phyloP scores from a whole-genome alignment of 2,113 vertebrate genomes.

The Xenotilapia longispinis region DNA sequence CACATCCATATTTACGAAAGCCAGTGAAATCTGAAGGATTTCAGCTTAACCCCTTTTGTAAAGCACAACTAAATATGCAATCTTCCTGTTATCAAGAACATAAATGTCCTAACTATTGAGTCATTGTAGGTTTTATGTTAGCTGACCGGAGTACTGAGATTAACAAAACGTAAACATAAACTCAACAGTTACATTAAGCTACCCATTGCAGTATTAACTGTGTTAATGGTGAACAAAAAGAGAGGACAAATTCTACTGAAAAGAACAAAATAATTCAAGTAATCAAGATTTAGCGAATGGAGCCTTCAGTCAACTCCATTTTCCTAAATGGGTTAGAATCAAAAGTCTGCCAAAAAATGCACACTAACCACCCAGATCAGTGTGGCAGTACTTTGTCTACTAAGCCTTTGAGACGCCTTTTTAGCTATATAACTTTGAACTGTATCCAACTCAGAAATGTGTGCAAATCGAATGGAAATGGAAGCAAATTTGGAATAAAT shows the following conservation, averaged over 20 bases:
- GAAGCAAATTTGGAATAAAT: background rate
- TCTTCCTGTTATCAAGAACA: background rate
- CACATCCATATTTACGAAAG: background rate
- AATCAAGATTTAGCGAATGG: conserved; percentile 18
- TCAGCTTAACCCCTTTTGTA: background rate
- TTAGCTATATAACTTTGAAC: conserved; percentile 19
- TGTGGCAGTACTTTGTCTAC: conserved; percentile 16
- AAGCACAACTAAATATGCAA: background rate
- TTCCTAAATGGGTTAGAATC: conserved; percentile 22
- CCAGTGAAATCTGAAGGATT: background rate
- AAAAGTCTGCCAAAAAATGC: background rate
- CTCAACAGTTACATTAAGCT: background rate
- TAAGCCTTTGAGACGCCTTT: conserved; percentile 29
- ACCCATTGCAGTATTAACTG: background rate
- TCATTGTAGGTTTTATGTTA: background rate
- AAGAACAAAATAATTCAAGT: background rate
- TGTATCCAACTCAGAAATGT: background rate
- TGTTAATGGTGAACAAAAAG: background rate
- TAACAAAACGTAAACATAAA: background rate
- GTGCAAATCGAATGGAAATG: background rate
- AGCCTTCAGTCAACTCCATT: conserved; percentile 20
- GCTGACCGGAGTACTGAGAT: background rate
- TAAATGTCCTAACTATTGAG: background rate
- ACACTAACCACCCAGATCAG: conserved; percentile 11
- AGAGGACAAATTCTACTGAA: background rate